Base-by-base conservation (phyloP, 2,113 vertebrate genomes). In the Ageneiosus marmoratus region DNA sequence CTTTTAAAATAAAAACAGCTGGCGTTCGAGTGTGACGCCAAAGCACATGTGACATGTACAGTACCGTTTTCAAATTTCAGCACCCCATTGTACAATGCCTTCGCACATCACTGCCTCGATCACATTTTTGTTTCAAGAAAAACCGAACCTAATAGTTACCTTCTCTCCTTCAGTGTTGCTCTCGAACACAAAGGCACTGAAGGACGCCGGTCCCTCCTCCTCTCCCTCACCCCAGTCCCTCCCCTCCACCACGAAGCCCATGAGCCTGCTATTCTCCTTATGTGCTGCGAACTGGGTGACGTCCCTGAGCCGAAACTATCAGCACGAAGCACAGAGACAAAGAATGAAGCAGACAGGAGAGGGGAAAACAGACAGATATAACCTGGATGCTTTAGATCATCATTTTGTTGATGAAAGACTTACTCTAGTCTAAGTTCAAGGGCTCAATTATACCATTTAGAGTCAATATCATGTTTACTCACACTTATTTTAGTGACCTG, bases 101-200 rank as follows among this genome's bases (percentile, higher is more conserved):
- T 58, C 22, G 22, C 20, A 10, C 27, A 5, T 29, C 58, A 4
- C 5, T 18, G 16, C 9, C 0, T 20, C 63, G 37, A 15, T 62
- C 60, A 29, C n/a, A 10, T 46, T 70, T 16, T 50, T 3, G 1
- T 8, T 2, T 29, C 13, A 1, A 75, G 41, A 9, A 24, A 37
- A 27, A 22, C 9, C 10, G 37, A 27, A n/a, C 1, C n/a, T 18
- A 13, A 32, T 24, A 0, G 82, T 88, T 86, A 99, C 98, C 97
- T 99, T 99, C 91, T 98, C 97, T 44, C 97, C 97, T 90, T 99
- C 98, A 0, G 97, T 97, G 94, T 98, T 99, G 94, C 98, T 98
- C 93, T 99, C 98, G 82, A 99, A 99, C 84, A 99, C 76, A 0
- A 97, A 99, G 0, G 94, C 91, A 0, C 96, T 97, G 83, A 96